These are phyloP conservation scores for Varroa destructor DNA, from an alignment of 1,140 invertebrate genomes.

Conservation along the genomic window DNA sequence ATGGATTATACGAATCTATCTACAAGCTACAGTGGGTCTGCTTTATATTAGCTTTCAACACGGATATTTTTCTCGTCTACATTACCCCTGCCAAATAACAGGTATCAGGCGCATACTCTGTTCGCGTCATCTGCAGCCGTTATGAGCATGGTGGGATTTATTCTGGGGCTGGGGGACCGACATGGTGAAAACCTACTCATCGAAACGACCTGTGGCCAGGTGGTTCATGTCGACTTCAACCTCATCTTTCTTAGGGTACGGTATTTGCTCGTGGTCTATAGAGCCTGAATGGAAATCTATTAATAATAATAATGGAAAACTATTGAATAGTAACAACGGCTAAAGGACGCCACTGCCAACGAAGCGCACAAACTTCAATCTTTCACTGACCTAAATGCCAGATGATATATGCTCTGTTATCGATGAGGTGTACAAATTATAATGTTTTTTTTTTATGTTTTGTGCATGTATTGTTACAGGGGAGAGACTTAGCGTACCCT, in stretches of 20 bases:
- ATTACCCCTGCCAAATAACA: neutral
- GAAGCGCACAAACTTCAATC: no score
- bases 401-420: no score
- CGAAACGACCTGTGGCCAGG: constrained; percentile 76
- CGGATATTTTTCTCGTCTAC: neutral
- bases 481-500: constrained; percentile 72
- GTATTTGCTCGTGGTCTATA: neutral
- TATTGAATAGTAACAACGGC: no score
- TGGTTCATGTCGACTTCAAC: constrained; percentile 95
- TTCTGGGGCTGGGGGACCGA: constrained; percentile 88
- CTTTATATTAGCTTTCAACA: neutral
- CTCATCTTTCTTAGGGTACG: constrained; percentile 61
- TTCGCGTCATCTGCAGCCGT: constrained; percentile 61
- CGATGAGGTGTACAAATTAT: no score
- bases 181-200: constrained; percentile 95
- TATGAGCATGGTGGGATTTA: constrained; percentile 96
- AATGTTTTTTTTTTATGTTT: no score
- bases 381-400: no score
- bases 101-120: constrained; percentile 23
- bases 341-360: no score
- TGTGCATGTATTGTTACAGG: constrained; percentile 41
- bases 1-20: no score
- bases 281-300: constrained; percentile 17
- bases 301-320: neutral
- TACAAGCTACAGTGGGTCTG: neutral